Conservation (phyloP, 2,113 vertebrate species). For the Otocyon megalotis region DNA sequence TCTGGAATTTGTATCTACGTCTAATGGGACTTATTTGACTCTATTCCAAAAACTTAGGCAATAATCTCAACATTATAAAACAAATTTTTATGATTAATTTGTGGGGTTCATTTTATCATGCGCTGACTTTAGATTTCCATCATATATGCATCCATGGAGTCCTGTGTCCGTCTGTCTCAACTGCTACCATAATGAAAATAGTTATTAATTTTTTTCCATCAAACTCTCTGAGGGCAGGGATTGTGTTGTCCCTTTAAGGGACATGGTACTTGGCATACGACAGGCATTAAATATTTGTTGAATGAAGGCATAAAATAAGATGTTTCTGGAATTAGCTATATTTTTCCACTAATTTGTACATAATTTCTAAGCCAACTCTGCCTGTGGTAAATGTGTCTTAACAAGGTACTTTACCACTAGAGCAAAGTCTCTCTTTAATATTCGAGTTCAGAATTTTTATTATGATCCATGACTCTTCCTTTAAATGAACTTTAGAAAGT, state of each 20-base stretch:
- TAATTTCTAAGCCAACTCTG: neutral
- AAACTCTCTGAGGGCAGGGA: neutral
- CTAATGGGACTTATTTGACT: neutral
- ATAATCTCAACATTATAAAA: neutral
- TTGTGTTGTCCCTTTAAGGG: neutral
- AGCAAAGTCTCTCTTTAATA: constrained; percentile 15
- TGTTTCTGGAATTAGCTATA: neutral
- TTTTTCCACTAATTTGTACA: neutral
- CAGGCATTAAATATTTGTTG: neutral
- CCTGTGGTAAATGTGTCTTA: neutral
- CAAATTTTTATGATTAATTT: neutral
- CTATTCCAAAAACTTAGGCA: neutral
- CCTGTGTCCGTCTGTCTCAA: neutral
- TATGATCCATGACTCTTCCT: neutral
- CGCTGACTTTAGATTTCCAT: neutral
- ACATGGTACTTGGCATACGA: neutral
- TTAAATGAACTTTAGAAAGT: constrained; percentile 36
- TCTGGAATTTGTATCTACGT: neutral
- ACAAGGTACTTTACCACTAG: constrained; percentile 43
- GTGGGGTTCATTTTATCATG: neutral
- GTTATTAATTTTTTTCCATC: neutral
- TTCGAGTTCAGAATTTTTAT: constrained; percentile 20
- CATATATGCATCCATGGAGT: neutral
- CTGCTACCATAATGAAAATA: neutral
- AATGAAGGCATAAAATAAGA: neutral